phyloP scores from a whole-genome alignment of 2,888 invertebrate species.

The Polyommatus icarus region DNA sequence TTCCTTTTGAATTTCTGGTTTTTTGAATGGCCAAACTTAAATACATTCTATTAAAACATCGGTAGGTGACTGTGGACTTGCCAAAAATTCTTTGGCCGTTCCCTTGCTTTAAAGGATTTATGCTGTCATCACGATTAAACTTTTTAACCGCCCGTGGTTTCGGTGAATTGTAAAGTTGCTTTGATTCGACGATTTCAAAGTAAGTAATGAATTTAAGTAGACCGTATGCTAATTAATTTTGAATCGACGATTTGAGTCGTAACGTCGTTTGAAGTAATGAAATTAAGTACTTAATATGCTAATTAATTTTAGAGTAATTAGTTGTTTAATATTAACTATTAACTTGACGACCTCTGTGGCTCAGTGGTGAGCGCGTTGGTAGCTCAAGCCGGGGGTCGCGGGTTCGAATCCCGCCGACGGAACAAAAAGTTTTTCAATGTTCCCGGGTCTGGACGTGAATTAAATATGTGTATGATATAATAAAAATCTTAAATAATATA shows the following conservation, averaged over 20 bases:
- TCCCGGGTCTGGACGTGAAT: too few species aligned
- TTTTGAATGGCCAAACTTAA: slow-evolving; percentile 47
- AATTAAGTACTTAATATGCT: neutral
- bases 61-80: slow-evolving; percentile 43
- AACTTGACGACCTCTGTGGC: too few species aligned
- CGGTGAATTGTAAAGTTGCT: neutral
- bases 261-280: too few species aligned
- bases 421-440: too few species aligned
- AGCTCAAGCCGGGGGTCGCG: too few species aligned
- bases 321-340: too few species aligned
- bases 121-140: slow-evolving; percentile 29
- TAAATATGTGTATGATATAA: too few species aligned
- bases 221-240: too few species aligned
- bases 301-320: too few species aligned
- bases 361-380: too few species aligned
- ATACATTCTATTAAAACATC: slow-evolving; percentile 46
- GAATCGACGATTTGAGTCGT: neutral
- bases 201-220: neutral
- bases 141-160: slow-evolving; percentile 23
- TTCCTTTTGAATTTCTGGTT: slow-evolving; percentile 47
- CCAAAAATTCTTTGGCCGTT: slow-evolving; percentile 40
- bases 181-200: neutral
- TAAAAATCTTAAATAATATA: too few species aligned
- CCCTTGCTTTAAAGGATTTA: slow-evolving; percentile 28
- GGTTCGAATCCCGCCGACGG: too few species aligned